Evolutionary conservation across 2,888 invertebrate species (phyloP), one percentile per base, ranked within the genome.

Genomic region (Chrysomela aeneicollis): DNA sequence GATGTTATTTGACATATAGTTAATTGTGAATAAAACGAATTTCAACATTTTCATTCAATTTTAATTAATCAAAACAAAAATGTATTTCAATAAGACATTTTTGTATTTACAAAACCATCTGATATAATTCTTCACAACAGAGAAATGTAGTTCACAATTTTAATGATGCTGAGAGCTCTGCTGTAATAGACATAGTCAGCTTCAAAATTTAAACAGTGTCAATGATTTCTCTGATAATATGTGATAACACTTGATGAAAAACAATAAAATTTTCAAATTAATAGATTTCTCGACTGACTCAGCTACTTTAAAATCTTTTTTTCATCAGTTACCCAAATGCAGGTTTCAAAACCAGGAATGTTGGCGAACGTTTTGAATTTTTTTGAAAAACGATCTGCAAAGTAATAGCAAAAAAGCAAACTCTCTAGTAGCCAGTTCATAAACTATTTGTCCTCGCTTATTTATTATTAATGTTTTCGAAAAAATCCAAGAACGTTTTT

Each of bases 71-170:
- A 69, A 69, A 72, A 66, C 67, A 67, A 69, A 71, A 67, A 63
- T 59, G 58, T 66, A 70, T 72, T 71, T 73, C 71, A 71, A 69
- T 68, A 70, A 69, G 71, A 72, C 71, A 72, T 73, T 68, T 72
- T 68, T 68, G 68, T 74, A 75, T 73, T 71, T 74, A 75, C 72
- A 74, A 70, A 75, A 71, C 71, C 63, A 68, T 65, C 67, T 68
- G 69, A 69, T 69, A 66, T 63, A 70, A 57, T 69, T 71, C 69
- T 71, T 65, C 66, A 65, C 64, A 69, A 66, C 65, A 71, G 60
- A 67, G 59, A 67, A 63, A 63, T 66, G 63, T 50, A 26, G 63
- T 50, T 55, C 50, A 42, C 15, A 42, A 42, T 42, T 63, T 60
- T 47, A 57, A 59, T 49, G 63, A 60, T 59, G 52, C 46, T 64